These are phyloP conservation scores for Sminthopsis crassicaudata DNA, from an alignment of 2,113 vertebrate species.

Conservation along the genomic window DNA sequence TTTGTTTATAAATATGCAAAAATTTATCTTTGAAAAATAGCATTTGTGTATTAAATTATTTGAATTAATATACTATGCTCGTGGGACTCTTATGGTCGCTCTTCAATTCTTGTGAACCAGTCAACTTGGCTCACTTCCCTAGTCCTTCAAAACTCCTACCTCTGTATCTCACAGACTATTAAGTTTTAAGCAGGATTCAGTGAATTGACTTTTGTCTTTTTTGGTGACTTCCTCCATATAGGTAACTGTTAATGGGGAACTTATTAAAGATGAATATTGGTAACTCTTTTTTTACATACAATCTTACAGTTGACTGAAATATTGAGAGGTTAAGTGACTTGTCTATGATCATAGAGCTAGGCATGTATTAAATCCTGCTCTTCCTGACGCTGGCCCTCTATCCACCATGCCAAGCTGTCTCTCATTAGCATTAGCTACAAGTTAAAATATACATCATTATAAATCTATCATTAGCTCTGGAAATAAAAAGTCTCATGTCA, in stretches of 20 bases:
- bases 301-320: not conserved
- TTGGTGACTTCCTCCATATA: not conserved
- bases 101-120: not conserved
- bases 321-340: not conserved
- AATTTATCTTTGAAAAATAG: not conserved
- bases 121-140: not conserved
- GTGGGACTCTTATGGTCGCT: not conserved
- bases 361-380: not conserved
- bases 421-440: not conserved
- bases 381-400: not conserved
- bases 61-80: constrained; percentile 17
- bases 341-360: not conserved
- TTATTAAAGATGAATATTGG: not conserved
- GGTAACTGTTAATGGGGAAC: not conserved
- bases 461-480: not conserved
- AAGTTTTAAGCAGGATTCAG: constrained; percentile 8
- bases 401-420: not conserved
- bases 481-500: not conserved
- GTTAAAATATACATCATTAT: not conserved
- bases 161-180: not conserved
- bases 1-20: not conserved
- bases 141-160: not conserved
- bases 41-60: not conserved
- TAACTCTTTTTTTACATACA: not conserved
- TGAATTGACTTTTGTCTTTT: not conserved